Evolutionary conservation across 1,140 invertebrate species (phyloP), one percentile per base, ranked within the genome.

Genomic region (Whitmania pigra): DNA sequence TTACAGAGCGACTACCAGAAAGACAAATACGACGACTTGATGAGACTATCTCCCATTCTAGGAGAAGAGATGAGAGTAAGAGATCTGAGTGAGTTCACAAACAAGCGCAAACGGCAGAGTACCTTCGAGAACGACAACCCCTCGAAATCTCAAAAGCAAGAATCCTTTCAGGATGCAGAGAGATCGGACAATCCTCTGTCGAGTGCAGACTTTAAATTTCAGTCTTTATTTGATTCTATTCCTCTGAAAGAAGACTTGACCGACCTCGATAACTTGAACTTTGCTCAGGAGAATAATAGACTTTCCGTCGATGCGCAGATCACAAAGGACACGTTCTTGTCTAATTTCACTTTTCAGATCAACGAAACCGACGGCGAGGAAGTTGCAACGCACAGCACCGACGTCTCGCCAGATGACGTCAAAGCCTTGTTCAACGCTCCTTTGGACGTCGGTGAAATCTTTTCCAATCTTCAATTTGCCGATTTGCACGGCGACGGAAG

Each of bases 401-500:
- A 63, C 11, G 29, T 63, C 22, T 31, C 57, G 15, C 2, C 57
- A 22, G 57, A 63, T 31, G 57, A 63, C 57, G 22, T 31, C 22
- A 63, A 17, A n/a, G 22, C 29, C 29, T 63, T 63, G 22, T 31
- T 63, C 22, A 31, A 63, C 11, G 22, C 57, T 25, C 29, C 57
- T 63, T 31, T 63, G 57, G 57, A 63, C 29, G 57, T 63, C 29
- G 57, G 29, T 13, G 57, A 63, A 63, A 63, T 63, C 57, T 63
- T 63, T 63, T 49, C 43, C 43, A 49, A 49, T 49, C 43, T 49
- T 49, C 43, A 49, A 49, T 49, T 49, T 49, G 9, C 43, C 5
- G 43, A 49, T 49, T 49, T 49, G 43, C 43, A 49, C 31, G 43
- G 43, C 43, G 43, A 49, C 43, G n/a, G n/a, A n/a, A 17, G 9